These are phyloP conservation scores for Myocastor coypus DNA, from an alignment of 2,113 vertebrate species.

Conservation along the genomic window DNA sequence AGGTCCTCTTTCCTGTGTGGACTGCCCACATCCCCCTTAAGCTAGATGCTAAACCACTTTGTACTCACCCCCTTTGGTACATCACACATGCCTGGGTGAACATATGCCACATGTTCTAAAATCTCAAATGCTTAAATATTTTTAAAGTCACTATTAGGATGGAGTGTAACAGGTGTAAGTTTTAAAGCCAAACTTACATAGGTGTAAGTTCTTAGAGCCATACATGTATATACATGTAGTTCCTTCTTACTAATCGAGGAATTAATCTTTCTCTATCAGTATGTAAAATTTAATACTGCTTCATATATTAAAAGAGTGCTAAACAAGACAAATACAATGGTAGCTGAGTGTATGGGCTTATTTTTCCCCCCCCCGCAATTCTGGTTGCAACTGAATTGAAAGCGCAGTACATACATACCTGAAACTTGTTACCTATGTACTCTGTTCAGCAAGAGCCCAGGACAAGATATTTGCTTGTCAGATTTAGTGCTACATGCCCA, in stretches of 20 bases:
- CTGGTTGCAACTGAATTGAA: neutral
- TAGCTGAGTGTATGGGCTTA: neutral
- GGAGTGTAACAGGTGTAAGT: neutral
- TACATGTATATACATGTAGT: neutral
- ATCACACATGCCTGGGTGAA: neutral
- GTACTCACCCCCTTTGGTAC: neutral
- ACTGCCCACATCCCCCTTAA: neutral
- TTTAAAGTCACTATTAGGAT: neutral
- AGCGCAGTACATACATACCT: neutral
- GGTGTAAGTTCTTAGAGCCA: neutral
- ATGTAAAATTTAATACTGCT: neutral
- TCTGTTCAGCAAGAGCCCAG: neutral
- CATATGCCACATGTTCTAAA: neutral
- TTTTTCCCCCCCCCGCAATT: neutral
- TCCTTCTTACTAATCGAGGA: neutral
- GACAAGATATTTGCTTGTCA: neutral
- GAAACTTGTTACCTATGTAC: neutral
- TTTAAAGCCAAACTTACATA: neutral
- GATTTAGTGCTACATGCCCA: neutral
- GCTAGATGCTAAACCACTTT: neutral
- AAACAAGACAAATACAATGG: neutral
- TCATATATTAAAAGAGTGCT: neutral
- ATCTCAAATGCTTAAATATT: neutral
- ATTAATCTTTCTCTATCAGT: neutral
- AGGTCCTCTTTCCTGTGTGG: neutral